A percentile compares a stretch with the other conserved stretches of the same genome.
Evolutionary conservation across 2,113 vertebrate species (phyloP).

Genomic region (Cinclus mexicanus): DNA sequence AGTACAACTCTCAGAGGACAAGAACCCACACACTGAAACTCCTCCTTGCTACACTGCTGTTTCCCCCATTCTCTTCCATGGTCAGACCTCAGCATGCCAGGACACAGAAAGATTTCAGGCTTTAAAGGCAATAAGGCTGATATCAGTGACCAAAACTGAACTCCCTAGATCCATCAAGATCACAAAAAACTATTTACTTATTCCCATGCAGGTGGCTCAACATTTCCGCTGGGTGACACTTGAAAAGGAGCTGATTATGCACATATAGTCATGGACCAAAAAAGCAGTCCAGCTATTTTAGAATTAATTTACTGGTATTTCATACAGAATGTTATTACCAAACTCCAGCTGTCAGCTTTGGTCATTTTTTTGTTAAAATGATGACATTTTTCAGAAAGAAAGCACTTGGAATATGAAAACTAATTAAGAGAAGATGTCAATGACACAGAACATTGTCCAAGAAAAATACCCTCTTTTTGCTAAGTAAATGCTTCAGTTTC

Average conservation of each 20-base stretch:
- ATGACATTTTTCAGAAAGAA: constrained; percentile 13
- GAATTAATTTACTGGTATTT: constrained; percentile 28
- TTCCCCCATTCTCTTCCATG: background rate
- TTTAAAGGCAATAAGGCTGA: background rate
- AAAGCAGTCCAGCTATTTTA: constrained; percentile 45
- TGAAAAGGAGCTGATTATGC: constrained; percentile 35
- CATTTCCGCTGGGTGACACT: constrained; percentile 2
- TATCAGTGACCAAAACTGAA: constrained; percentile 11
- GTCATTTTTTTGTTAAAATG: constrained; percentile 41
- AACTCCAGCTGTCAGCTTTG: constrained; percentile 38
- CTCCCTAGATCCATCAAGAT: background rate
- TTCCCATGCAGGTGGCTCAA: constrained; percentile 20
- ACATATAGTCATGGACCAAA: background rate
- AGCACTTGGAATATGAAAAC: background rate
- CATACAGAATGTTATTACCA: background rate
- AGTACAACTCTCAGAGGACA: background rate
- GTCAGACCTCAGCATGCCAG: background rate
- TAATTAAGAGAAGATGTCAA: constrained; percentile 6
- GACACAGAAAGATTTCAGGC: background rate
- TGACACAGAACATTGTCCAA: background rate
- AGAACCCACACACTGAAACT: background rate
- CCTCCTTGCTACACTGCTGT: background rate
- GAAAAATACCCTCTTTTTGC: background rate
- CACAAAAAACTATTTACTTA: background rate
- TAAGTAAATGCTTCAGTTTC: constrained; percentile 10